Evolutionary conservation across 2,797 vertebrate genomes (phyloP), one percentile per base, ranked within the genome.

Genomic region (Lates japonicus): DNA sequence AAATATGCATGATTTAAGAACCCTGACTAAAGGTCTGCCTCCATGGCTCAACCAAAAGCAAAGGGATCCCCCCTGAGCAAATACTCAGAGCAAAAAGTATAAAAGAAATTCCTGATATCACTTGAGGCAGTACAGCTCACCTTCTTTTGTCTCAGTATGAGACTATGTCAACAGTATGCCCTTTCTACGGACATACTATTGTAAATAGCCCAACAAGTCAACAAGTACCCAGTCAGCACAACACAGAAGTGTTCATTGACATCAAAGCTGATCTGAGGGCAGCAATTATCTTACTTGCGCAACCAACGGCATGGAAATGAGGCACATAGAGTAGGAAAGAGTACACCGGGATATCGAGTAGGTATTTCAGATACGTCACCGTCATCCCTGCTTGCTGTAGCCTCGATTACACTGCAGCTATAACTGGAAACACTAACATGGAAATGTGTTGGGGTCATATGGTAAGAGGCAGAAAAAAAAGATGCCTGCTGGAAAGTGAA

Each of bases 371-470:
- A 78, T 58, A 48, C 9, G 41, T 65, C 78, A 51, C 35, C 1
- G 8, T 70, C 84, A 88, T 81, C 59, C 61, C 35, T 19, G 74
- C 44, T 65, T 51, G 19, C 71, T 59, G 65, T 39, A 70, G 75
- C 65, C 77, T 76, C 17, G 2, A 83, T 88, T 86, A 83, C 81
- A 63, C 77, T 29, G 41, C 17, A 41, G 87, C 87, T 90, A 89
- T 72, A 90, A 92, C 52, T 76, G 82, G 87, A 91, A 86, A 72
- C 74, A 71, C 70, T 65, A 64, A 77, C 76, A 84, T 86, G 80
- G 86, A 82, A 84, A 88, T 69, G 63, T 35, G 66, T 29, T 42
- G 52, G 31, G 1, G 80, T 87, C 87, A 81, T 58, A 79, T 52
- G 82, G 66, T 78, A 62, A 78, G 37, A 0, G 39, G 25, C 31